These are phyloP conservation scores for Struthidea cinerea DNA, from an alignment of 2,113 vertebrate genomes.

Conservation along the genomic window DNA sequence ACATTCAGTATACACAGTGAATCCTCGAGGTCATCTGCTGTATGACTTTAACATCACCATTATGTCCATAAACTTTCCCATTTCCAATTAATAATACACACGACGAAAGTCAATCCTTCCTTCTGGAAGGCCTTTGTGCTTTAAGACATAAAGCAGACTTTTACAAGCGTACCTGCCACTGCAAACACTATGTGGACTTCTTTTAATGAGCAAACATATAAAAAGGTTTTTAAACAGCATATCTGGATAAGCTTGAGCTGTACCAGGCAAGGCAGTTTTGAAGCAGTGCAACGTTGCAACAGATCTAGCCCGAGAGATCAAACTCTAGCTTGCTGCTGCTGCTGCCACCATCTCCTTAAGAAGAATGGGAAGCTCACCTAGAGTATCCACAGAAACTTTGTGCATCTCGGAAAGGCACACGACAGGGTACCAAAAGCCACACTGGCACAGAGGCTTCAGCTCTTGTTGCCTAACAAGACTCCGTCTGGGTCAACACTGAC, in stretches of 20 bases:
- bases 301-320: neutral
- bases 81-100: neutral
- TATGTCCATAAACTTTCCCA: neutral
- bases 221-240: neutral
- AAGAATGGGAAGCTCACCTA: conserved; percentile 35
- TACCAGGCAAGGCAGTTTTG: conserved; percentile 33
- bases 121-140: neutral
- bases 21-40: neutral
- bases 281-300: neutral
- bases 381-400: conserved; percentile 8
- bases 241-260: conserved; percentile 34
- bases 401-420: neutral
- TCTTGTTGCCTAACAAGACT: conserved; percentile 20
- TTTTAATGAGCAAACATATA: conserved; percentile 51
- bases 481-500: conserved; percentile 12
- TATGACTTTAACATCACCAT: neutral
- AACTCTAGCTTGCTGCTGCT: neutral
- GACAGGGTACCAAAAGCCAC: conserved; percentile 17
- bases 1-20: neutral
- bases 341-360: conserved; percentile 5
- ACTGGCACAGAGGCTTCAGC: neutral
- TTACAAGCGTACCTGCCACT: neutral
- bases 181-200: conserved; percentile 46
- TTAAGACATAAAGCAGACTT: neutral
- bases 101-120: neutral